Percentiles rank a stretch among this genome's conserved stretches.
These are phyloP conservation scores for Cheracebus regulus DNA, from an alignment of 2,797 vertebrate species.

Conservation along the genomic window DNA sequence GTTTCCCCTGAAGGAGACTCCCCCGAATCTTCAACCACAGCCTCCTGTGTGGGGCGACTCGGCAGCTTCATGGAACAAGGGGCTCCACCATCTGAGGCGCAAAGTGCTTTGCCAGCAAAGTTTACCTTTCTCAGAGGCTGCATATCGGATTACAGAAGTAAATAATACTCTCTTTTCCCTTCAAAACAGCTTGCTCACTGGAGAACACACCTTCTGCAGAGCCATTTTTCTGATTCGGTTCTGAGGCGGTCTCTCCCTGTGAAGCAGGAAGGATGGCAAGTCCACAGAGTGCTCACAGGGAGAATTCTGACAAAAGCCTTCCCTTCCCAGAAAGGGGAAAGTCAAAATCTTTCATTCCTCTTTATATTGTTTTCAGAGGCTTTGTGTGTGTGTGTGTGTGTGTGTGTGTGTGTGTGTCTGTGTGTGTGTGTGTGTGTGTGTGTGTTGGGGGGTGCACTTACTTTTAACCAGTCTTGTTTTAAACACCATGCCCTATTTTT, in stretches of 20 bases:
- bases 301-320: rapidly evolving
- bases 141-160: background rate
- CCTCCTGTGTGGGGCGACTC: rapidly evolving
- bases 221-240: background rate
- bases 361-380: background rate
- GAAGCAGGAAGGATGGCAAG: background rate
- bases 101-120: background rate
- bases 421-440: too few species aligned
- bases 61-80: background rate
- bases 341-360: background rate
- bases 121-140: background rate
- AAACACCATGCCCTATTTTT: background rate
- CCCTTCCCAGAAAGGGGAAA: background rate
- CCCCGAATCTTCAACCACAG: background rate
- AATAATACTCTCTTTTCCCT: rapidly evolving
- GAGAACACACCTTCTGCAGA: background rate
- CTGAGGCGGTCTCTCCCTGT: background rate
- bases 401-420: too few species aligned
- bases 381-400: background rate
- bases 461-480: background rate
- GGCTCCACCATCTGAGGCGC: too few species aligned
- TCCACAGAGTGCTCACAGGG: background rate
- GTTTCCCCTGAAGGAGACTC: background rate
- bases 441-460: background rate
- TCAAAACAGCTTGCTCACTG: background rate